These are phyloP conservation scores for Diglossa cyanea DNA, from an alignment of 2,797 vertebrate genomes.

Conservation along the genomic window DNA sequence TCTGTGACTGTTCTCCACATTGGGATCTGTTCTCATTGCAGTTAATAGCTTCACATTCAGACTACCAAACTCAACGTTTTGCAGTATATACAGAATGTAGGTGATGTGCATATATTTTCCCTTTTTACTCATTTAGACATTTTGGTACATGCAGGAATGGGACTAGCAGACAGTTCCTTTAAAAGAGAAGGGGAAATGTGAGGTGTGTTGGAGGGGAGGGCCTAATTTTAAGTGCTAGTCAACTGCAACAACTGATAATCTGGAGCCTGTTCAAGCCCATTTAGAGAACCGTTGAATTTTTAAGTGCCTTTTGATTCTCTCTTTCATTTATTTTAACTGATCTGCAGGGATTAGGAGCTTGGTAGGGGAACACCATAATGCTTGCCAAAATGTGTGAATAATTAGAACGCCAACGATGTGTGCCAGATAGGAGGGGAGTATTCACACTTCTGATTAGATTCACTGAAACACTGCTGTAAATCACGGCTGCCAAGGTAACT, in stretches of 20 bases:
- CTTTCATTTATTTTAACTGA: slow-evolving; percentile 98
- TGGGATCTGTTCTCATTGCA: neutral
- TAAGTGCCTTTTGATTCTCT: slow-evolving; percentile 95
- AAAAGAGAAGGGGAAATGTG: neutral
- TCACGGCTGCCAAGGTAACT: slow-evolving; percentile 83
- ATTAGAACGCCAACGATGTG: slow-evolving; percentile 88
- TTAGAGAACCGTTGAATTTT: slow-evolving; percentile 87
- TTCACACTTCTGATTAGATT: slow-evolving; percentile 93
- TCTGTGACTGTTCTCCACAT: neutral
- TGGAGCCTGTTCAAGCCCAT: slow-evolving; percentile 90
- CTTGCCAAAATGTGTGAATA: slow-evolving; percentile 98
- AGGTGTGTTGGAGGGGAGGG: slow-evolving; percentile 53
- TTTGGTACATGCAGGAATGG: neutral
- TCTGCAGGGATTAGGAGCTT: slow-evolving; percentile 95
- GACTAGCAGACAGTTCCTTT: slow-evolving; percentile 35
- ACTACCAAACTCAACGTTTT: neutral
- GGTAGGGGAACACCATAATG: slow-evolving; percentile 82
- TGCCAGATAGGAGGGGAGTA: slow-evolving; percentile 91
- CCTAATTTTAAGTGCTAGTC: slow-evolving; percentile 75
- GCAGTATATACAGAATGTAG: neutral
- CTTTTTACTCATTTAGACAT: neutral
- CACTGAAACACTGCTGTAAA: slow-evolving; percentile 92
- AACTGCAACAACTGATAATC: slow-evolving; percentile 83
- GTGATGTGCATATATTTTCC: neutral
- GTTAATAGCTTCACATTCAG: neutral